Percentiles rank a stretch among this genome's conserved stretches.
Conservation (phyloP, 2,797 vertebrate species). For the Sebastes minor region DNA sequence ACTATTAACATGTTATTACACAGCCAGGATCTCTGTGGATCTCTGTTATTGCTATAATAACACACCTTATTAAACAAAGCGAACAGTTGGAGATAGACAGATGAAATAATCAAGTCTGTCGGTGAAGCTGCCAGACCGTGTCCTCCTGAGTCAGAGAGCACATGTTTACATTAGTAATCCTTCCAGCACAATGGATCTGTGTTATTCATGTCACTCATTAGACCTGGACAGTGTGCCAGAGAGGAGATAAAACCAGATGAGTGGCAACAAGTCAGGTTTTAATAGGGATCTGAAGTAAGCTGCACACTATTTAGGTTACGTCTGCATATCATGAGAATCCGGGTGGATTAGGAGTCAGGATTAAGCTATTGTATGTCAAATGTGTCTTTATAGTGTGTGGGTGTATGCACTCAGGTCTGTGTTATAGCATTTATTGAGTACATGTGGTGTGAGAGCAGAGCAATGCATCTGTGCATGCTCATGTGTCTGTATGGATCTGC, state of each 20-base stretch:
- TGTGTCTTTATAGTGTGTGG: not conserved
- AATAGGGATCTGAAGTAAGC: conserved; percentile 47
- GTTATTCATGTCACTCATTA: conserved; percentile 54
- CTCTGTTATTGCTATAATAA: not conserved
- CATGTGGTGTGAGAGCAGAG: not conserved
- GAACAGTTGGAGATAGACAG: not conserved
- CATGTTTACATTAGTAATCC: conserved; percentile 64
- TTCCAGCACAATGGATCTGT: conserved; percentile 52
- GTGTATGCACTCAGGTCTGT: conserved; percentile 8
- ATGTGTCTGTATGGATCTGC: not conserved
- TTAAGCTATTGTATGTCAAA: conserved; percentile 44
- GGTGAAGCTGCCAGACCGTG: not conserved
- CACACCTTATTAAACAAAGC: conserved; percentile 5
- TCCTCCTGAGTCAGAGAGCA: conserved; percentile 30
- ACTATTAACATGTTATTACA: not conserved
- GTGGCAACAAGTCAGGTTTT: conserved; percentile 55
- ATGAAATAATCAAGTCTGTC: conserved; percentile 40
- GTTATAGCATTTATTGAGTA: conserved; percentile 5
- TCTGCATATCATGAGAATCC: conserved; percentile 55
- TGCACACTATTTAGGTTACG: conserved; percentile 63
- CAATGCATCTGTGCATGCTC: not conserved
- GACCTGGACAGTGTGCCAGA: conserved; percentile 51
- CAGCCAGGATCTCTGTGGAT: not conserved
- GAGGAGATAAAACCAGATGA: conserved; percentile 65
- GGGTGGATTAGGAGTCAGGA: conserved; percentile 52